Base-by-base conservation (phyloP, 2,888 invertebrate genomes). In the Tridacna gigas region DNA sequence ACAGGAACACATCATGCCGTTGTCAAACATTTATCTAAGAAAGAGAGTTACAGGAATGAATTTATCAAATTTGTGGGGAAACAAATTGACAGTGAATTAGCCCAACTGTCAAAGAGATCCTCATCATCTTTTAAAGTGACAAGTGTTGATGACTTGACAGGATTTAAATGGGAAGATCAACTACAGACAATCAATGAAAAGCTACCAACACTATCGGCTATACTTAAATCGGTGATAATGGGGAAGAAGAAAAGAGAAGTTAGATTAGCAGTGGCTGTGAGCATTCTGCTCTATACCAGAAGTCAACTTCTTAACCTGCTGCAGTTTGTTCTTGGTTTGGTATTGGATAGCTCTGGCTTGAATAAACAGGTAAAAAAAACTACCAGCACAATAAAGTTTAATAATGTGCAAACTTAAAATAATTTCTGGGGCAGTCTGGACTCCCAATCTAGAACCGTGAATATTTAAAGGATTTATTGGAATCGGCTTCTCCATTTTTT, bases 331-430 rank as follows among this genome's bases (percentile, higher is more conserved):
- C 73, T 81, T 47, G 73, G 81, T 18, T 26, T 81, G 65, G 63
- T 48, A 71, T 48, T 77, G 60, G 81, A 76, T 60, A 73, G 78
- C 26, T 73, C 28, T 73, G 78, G 78, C 61, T 63, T 81, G 56
- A 69, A 66, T 28, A 80, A 80, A 48, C 61, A 80, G 71, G 75
- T 80, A 76, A 66, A 66, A n/a, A n/a, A n/a, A n/a, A 18, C n/a
- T n/a, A n/a, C n/a, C 48, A 5, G 22, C 78, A 56, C 13, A 15
- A 15, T 56, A 15, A 15, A 56, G 18, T 56, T 15, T 15, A 56
- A 18, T 56, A 56, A 56, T 15, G 13, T 56, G 56, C 18, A 56
- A 56, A 56, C 56, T 56, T 56, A 15, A 15, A n/a, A n/a, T n/a
- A n/a, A n/a, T n/a, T n/a, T n/a, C n/a, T n/a, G n/a, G n/a, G n/a